Evolutionary conservation across 2,113 vertebrate species (phyloP).

Genomic region (Nestor notabilis): DNA sequence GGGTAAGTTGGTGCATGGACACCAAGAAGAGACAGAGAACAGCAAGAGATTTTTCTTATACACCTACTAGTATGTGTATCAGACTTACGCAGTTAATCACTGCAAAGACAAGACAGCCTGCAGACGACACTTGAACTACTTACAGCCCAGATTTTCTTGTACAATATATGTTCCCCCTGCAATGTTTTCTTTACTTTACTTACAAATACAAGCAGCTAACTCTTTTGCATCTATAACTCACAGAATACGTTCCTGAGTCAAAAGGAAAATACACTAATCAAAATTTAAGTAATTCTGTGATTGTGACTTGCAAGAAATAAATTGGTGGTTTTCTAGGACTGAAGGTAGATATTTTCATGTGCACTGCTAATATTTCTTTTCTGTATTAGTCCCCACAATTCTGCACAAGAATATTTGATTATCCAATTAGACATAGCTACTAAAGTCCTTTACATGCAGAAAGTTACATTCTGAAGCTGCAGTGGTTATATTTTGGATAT

Average conservation of each 20-base stretch:
- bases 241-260: neutral
- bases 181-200: neutral
- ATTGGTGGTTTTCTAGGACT: neutral
- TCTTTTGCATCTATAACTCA: neutral
- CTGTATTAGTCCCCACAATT: neutral
- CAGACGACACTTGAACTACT: neutral
- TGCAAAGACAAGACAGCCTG: neutral
- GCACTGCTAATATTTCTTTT: neutral
- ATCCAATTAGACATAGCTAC: neutral
- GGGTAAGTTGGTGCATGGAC: neutral
- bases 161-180: fast-evolving
- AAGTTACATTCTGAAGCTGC: neutral
- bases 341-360: neutral
- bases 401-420: neutral
- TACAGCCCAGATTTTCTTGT: neutral
- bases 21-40: neutral
- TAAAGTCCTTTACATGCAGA: neutral
- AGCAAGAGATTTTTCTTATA: neutral
- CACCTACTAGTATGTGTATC: neutral
- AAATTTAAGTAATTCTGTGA: neutral
- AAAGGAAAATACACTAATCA: neutral
- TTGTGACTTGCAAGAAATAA: neutral
- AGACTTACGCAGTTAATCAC: neutral
- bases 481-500: neutral
- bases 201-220: neutral